Percentiles rank a stretch among this genome's conserved stretches.
These are phyloP conservation scores for Xestobium rufovillosum DNA, from an alignment of 2,888 invertebrate species.

Conservation along the genomic window DNA sequence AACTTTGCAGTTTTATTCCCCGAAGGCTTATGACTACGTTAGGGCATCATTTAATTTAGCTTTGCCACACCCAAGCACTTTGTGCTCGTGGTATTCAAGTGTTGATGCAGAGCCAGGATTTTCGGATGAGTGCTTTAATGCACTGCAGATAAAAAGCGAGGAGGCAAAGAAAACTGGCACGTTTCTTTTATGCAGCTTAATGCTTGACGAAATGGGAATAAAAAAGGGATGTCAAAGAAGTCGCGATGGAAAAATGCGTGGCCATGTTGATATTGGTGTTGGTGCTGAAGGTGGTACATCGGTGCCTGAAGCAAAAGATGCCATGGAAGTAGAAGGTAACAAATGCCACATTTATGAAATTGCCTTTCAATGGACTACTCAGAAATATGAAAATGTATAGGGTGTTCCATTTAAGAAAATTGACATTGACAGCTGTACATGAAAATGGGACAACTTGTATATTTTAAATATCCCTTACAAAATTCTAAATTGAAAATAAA, in stretches of 20 bases:
- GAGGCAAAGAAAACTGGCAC: neutral
- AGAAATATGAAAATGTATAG: too few species aligned
- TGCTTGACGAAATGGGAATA: conserved; percentile 9
- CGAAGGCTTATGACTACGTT: conserved; percentile 2
- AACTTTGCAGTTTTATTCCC: neutral
- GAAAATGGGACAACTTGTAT: too few species aligned
- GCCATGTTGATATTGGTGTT: conserved; percentile 6
- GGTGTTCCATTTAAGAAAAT: too few species aligned
- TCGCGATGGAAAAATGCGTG: neutral
- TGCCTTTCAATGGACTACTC: too few species aligned
- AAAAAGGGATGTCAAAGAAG: conserved; percentile 7
- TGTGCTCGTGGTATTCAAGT: conserved; percentile 2
- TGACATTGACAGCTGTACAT: too few species aligned
- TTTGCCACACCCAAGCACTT: neutral
- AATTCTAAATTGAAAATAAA: conserved; percentile 6
- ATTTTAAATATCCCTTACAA: too few species aligned
- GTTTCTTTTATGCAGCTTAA: conserved; percentile 4
- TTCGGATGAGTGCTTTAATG: conserved; percentile 1
- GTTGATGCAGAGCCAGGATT: conserved; percentile 6
- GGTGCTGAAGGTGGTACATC: neutral
- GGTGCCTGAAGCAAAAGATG: conserved; percentile 9
- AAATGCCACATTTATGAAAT: too few species aligned
- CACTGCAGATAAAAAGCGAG: conserved; percentile 3
- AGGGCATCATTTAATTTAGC: too few species aligned
- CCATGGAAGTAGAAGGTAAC: conserved; percentile 14